Evolutionary conservation across 2,888 invertebrate species (phyloP).

Genomic region (Stenodema calcarata): DNA sequence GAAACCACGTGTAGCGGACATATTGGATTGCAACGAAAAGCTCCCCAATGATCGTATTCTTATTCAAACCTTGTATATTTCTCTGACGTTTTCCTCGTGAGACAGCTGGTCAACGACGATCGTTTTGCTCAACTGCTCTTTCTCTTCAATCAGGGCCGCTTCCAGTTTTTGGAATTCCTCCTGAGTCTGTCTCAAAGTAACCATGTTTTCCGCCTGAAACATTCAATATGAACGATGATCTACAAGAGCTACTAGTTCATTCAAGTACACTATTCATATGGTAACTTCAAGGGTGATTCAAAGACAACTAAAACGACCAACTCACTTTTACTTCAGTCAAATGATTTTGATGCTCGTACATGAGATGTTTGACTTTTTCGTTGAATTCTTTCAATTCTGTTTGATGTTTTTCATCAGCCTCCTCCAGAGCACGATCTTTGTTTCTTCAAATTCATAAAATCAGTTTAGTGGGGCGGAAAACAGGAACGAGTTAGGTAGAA

Average conservation of each 20-base stretch:
- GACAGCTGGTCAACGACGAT: constrained; percentile 74
- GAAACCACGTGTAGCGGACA: no score
- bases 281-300: no score
- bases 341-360: constrained; percentile 88
- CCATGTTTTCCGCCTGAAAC: constrained; percentile 75
- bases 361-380: constrained; percentile 90
- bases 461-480: neutral
- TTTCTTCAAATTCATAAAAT: constrained; percentile 63
- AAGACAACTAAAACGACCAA: neutral
- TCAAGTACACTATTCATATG: no score
- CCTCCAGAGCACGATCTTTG: constrained; percentile 87
- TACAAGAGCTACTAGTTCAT: no score
- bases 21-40: no score
- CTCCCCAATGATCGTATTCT: no score
- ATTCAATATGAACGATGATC: neutral
- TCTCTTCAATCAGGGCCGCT: constrained; percentile 76
- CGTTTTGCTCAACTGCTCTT: constrained; percentile 71
- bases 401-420: constrained; percentile 85
- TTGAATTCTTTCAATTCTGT: constrained; percentile 86
- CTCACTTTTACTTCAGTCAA: constrained; percentile 75
- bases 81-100: constrained; percentile 67
- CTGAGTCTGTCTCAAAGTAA: constrained; percentile 81
- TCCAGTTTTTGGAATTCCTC: constrained; percentile 83
- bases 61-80: constrained; percentile 48
- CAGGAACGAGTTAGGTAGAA: no score